Base-by-base conservation (phyloP, 2,888 invertebrate species). In the Lasioglossum zephyrum region DNA sequence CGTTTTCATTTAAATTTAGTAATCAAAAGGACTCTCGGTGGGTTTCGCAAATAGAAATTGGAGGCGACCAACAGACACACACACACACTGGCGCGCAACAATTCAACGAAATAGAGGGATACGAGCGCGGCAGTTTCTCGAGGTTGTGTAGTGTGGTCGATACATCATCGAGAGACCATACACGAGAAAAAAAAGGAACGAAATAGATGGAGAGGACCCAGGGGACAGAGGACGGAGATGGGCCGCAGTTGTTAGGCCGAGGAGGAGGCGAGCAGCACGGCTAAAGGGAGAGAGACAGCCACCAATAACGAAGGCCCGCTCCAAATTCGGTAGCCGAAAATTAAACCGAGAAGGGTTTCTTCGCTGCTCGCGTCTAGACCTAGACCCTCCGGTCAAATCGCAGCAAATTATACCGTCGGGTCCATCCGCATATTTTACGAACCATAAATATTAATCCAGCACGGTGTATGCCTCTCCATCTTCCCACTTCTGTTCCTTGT, bases 371-470 rank as follows among this genome's bases (percentile, higher is more conserved):
- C 79, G 84, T 88, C 92, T 92, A 92, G 92, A 92, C 92, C 91
- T 91, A 92, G 91, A 92, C 89, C 92, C 92, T 89, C 90, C 91
- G 91, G 92, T 90, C 84, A 91, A 91, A 92, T 91, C 91, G 88
- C 88, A 92, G 91, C 91, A 92, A 92, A 92, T 92, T 92, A 89
- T 87, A 92, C 90, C 91, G 89, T 88, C 89, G 89, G 87, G 77
- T 77, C 85, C 87, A 89, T 89, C 87, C 91, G 91, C 90, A 92
- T 92, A 92, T 92, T 92, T 92, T 92, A 92, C 90, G 86, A 92
- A 92, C 89, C 89, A 92, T 92, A 92, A 92, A 92, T 92, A 92
- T 92, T 91, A 92, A 92, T 92, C 88, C 90, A 81, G 80, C 80
- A 44, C 76, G 85, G 87, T 86, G 77, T 82, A 47, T 79, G 66